phyloP scores from a whole-genome alignment of 2,797 vertebrate genomes.

The Aselliscus stoliczkanus region DNA sequence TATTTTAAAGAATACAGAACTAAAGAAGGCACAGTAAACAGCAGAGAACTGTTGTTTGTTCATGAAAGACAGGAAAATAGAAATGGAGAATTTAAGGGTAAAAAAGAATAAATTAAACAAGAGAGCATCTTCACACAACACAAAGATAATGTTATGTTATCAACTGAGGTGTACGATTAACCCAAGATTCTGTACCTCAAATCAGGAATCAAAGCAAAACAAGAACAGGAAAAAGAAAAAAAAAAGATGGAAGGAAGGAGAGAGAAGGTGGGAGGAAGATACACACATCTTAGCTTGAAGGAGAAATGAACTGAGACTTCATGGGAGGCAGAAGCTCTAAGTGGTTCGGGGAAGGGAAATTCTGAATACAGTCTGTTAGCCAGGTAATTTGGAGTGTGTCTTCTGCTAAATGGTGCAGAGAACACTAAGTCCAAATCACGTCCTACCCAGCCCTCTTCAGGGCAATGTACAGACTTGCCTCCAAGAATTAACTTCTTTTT shows the following conservation, averaged over 20 bases:
- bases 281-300: background rate
- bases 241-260: background rate
- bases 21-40: background rate
- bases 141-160: background rate
- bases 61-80: background rate
- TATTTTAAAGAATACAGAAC: background rate
- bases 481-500: background rate
- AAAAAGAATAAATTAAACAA: background rate
- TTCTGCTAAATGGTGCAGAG: background rate
- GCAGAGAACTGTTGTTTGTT: background rate
- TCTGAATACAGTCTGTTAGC: background rate
- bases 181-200: background rate
- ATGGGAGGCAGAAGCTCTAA: background rate
- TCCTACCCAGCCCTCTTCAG: background rate
- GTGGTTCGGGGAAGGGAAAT: background rate
- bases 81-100: no score
- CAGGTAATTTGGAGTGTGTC: background rate
- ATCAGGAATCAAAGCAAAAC: background rate
- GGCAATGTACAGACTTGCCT: fast-evolving
- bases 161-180: background rate
- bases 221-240: background rate
- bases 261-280: background rate
- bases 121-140: background rate
- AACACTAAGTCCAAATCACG: background rate
- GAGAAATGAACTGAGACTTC: background rate